Conservation (phyloP, 1,140 invertebrate species). For the Nasonia longicornis region DNA sequence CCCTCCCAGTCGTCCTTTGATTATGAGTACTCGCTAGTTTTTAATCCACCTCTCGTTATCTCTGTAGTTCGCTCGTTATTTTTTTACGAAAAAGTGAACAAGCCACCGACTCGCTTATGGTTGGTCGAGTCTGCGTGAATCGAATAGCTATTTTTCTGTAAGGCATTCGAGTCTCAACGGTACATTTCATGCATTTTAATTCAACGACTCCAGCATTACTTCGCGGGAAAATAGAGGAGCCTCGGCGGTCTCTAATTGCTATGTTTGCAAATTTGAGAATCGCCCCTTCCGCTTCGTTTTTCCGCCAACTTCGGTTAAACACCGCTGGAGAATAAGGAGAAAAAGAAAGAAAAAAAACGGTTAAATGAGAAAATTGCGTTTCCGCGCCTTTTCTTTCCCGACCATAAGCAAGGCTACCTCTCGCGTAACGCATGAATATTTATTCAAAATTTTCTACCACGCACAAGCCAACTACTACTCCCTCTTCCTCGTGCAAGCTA, state of each 20-base stretch:
- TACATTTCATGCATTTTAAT: not conserved
- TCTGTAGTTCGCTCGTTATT: not conserved
- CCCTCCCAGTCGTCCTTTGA: not conserved
- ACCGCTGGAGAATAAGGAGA: not conserved
- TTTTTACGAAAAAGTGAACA: not conserved
- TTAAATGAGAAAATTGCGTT: conserved; percentile 43
- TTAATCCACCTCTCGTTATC: not conserved
- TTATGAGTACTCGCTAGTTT: not conserved
- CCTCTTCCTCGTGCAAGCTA: conserved; percentile 17
- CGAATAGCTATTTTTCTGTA: no score
- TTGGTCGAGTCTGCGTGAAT: not conserved
- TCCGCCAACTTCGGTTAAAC: conserved; percentile 16
- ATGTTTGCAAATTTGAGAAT: conserved; percentile 37
- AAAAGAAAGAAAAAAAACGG: not conserved
- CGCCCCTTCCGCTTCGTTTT: not conserved
- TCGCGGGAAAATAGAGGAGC: not conserved
- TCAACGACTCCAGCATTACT: not conserved
- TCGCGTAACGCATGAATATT: conserved; percentile 50
- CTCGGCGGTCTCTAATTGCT: not conserved
- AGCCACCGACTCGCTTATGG: not conserved
- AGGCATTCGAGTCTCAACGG: no score
- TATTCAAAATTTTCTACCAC: conserved; percentile 51
- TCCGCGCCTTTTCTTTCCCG: conserved; percentile 28
- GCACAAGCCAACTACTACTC: conserved; percentile 34
- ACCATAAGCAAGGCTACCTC: conserved; percentile 13